Base-by-base conservation (phyloP, 2,113 vertebrate genomes). In the Pomatorhinus ruficollis region DNA sequence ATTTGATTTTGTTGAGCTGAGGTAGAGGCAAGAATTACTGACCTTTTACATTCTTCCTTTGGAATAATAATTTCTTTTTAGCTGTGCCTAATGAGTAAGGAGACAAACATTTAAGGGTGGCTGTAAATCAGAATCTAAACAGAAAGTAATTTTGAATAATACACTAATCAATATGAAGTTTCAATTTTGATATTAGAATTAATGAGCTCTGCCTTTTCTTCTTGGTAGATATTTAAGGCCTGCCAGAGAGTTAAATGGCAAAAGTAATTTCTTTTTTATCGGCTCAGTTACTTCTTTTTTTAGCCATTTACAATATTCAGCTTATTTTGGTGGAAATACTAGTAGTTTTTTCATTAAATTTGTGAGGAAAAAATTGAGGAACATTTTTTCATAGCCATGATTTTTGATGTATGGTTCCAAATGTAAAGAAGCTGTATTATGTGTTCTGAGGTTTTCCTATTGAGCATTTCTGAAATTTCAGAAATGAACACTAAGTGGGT, bases 391-490 rank as follows among this genome's bases (percentile, higher is more conserved):
- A 10, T 86, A 94, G 57, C 66, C 68, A 35, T 45, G 56, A 61
- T 66, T 94, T 97, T 94, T 97, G 93, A 97, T 96, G 47, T 91
- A 95, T 87, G 52, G 37, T 56, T 97, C 96, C 97, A 98, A 96
- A 98, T 98, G 97, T 84, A 89, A 91, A 88, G 90, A 97, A 97
- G 76, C 61, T 87, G 52, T 64, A 77, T 80, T 92, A 72, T 66
- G 78, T 93, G 79, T 93, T 95, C 75, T 89, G 93, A 98, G 94
- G 95, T 87, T 97, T 97, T 94, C 81, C 96, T 92, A 92, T 85
- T 83, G 90, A 97, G 87, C 92, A 92, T 97, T 98, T 96, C 93
- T 98, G 96, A 98, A 98, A 96, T 94, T 97, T 97, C 93, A 97
- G 97, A 96, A 95, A 83, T 53, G 89, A 97, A 89, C 94, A 84